Conservation (phyloP, 1,140 invertebrate genomes). For the Cherax quadricarinatus region DNA sequence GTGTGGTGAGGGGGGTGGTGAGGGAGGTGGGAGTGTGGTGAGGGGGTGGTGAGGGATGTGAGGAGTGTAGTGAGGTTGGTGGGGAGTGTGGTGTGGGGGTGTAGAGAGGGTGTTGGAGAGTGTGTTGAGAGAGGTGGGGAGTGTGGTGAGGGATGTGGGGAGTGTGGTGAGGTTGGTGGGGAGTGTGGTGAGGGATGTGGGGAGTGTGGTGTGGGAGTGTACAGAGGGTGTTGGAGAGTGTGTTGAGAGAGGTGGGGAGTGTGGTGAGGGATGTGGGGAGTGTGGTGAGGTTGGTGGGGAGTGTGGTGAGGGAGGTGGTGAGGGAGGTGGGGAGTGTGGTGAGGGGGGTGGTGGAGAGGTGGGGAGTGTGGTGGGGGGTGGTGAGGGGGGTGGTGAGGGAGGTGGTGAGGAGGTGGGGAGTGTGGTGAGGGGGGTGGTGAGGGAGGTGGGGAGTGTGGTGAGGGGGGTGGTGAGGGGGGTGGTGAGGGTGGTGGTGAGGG, state of each 20-base stretch:
- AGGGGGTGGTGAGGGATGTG: background rate
- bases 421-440: background rate
- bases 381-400: too few species aligned
- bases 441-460: too few species aligned
- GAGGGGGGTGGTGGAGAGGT: too few species aligned
- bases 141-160: background rate
- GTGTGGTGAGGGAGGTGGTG: too few species aligned
- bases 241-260: too few species aligned
- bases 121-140: background rate
- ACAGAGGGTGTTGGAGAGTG: too few species aligned
- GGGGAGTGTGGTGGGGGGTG: too few species aligned
- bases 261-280: too few species aligned
- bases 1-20: background rate
- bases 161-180: background rate
- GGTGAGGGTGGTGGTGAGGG: background rate
- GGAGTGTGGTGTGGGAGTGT: background rate
- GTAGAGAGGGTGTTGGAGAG: too few species aligned
- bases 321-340: background rate
- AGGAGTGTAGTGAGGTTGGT: background rate
- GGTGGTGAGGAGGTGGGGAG: too few species aligned
- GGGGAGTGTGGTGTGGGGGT: background rate
- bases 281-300: background rate
- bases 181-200: background rate
- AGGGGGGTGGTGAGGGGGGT: background rate
- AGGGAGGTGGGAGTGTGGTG: background rate